Base-by-base conservation (phyloP, 2,888 invertebrate genomes). In the Nephrotoma guestfalica region DNA sequence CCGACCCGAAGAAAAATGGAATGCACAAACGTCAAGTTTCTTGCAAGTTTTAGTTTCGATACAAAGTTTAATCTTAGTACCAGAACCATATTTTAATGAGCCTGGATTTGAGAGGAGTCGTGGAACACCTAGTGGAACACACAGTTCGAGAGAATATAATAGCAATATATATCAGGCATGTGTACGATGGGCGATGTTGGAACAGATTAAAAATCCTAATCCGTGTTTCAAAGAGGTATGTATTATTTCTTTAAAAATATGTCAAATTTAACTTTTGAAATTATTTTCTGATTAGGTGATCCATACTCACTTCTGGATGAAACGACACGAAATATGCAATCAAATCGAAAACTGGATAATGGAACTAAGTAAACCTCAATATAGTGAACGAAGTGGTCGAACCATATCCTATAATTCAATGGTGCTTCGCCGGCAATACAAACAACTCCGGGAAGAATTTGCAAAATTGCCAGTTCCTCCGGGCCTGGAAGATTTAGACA, bases 1-100 rank as follows among this genome's bases (percentile, higher is more conserved):
- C 6, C 93, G 98, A 86, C 98, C 98, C 41, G 98, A 98, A 92
- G 98, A 98, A 92, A 97, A 98, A 91, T 98, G 98, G 98, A 98
- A 97, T 92, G 96, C 98, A 88, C 97, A 97, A 91, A 98, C 98
- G 0, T 98, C 97, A 84, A 97, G 97, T 91, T 97, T 98, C 90
- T 93, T 98, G 87, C 96, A 96, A 93, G 97, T 98, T 88, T 93
- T 98, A 90, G 97, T 98, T 71, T 97, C 97, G 15, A 97, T 98
- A 90, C 97, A 98, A 92, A 97, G 97, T 84, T 92, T 98, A 89
- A 98, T 98, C 91, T 93, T 98, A 89, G 97, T 97, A 86, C 96
- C 97, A 86, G 97, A 98, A 92, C 97, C 97, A 87, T 98, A 97
- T 92, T 98, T 97, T 92, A 98, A 98, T 92, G 98, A 98, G 92